phyloP scores from a whole-genome alignment of 2,113 vertebrate species.

The Gopherus evgoodei region DNA sequence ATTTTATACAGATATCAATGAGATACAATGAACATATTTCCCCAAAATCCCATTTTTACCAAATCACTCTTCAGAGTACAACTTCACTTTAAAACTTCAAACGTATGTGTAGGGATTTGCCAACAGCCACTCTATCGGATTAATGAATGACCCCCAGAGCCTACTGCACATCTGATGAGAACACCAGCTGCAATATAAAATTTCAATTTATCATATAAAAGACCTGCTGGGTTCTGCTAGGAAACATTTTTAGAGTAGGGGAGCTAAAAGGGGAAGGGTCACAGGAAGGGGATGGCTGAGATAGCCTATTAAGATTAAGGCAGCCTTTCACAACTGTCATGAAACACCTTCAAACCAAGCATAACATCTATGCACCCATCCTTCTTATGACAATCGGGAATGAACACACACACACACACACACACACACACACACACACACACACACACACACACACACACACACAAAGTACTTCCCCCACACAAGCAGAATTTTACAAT shows the following conservation, averaged over 20 bases:
- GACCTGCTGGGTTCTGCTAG: conserved; percentile 52
- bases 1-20: background rate
- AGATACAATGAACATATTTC: background rate
- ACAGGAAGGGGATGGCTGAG: background rate
- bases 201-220: conserved; percentile 49
- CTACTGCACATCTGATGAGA: conserved; percentile 35
- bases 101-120: background rate
- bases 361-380: conserved; percentile 30
- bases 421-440: no score
- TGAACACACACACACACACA: background rate
- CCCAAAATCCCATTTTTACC: background rate
- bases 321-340: background rate
- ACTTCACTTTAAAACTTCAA: background rate
- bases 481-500: conserved; percentile 35
- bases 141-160: conserved; percentile 42
- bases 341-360: conserved; percentile 31
- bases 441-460: background rate
- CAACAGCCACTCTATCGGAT: conserved; percentile 24
- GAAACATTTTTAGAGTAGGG: conserved; percentile 50
- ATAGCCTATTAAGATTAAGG: conserved; percentile 19
- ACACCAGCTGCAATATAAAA: conserved; percentile 57
- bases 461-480: background rate
- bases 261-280: conserved; percentile 60
- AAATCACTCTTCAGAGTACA: conserved; percentile 19
- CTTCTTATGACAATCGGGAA: background rate